phyloP scores from a whole-genome alignment of 2,888 invertebrate species.

The Drosophila acutilabella region DNA sequence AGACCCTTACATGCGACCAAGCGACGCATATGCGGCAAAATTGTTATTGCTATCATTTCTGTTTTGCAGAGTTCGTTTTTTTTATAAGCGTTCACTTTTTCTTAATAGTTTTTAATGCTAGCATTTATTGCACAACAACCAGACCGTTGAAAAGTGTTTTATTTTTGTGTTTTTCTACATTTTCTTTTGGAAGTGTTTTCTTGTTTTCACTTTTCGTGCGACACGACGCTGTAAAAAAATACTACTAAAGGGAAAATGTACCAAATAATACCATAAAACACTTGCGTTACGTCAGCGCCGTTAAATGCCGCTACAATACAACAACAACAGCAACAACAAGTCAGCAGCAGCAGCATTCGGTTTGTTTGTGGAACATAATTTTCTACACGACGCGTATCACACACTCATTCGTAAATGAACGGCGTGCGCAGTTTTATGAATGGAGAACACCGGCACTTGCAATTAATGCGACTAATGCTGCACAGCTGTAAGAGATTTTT shows the following conservation, averaged over 20 bases:
- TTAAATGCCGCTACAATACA: constrained; percentile 48
- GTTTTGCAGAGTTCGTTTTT: constrained; percentile 6
- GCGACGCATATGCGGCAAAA: constrained; percentile 42
- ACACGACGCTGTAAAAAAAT: constrained; percentile 52
- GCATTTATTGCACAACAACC: constrained; percentile 40
- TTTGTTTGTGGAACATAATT: constrained; percentile 72
- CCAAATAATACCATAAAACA: constrained; percentile 54
- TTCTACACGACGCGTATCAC: constrained; percentile 36
- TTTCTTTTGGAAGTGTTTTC: constrained; percentile 45
- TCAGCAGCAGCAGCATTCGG: constrained; percentile 43
- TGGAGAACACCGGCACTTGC: constrained; percentile 50
- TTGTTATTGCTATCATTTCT: constrained; percentile 24
- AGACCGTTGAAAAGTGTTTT: constrained; percentile 25
- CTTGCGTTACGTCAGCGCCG: constrained; percentile 59
- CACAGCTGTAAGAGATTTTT: constrained; percentile 37
- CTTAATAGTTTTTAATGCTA: constrained; percentile 15
- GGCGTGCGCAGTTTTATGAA: constrained; percentile 63
- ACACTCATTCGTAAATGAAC: constrained; percentile 52
- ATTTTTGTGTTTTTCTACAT: constrained; percentile 26
- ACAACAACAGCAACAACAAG: constrained; percentile 36
- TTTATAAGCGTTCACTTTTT: constrained; percentile 29
- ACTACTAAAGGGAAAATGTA: constrained; percentile 36
- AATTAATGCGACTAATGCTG: constrained; percentile 34
- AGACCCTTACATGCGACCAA: constrained; percentile 14
- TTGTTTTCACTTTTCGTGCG: constrained; percentile 71